Conservation (phyloP, 2,888 invertebrate genomes). For the Coelinius sp. region DNA sequence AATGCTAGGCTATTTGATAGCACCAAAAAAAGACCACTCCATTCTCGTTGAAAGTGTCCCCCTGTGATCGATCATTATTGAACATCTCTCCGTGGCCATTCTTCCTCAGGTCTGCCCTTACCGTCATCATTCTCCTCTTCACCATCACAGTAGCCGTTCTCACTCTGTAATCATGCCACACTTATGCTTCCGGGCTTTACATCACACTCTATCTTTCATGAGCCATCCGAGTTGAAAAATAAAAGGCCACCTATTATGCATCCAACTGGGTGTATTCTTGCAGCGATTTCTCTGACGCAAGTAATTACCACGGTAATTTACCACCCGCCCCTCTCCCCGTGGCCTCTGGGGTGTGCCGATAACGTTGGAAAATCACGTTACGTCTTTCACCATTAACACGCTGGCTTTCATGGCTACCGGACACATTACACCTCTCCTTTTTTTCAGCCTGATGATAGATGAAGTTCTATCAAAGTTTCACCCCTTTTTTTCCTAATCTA, state of each 20-base stretch:
- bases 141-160: constrained; percentile 30
- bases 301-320: constrained; percentile 45
- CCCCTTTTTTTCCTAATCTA: constrained; percentile 11
- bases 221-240: constrained; percentile 32
- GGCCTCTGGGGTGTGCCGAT: constrained; percentile 30
- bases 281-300: constrained; percentile 44
- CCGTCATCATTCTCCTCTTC: constrained; percentile 26
- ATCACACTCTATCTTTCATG: constrained; percentile 51
- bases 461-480: not conserved
- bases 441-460: not conserved
- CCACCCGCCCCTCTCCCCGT: constrained; percentile 42
- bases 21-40: constrained; percentile 28
- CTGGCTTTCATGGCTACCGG: constrained; percentile 32
- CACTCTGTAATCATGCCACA: constrained; percentile 55
- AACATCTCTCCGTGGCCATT: constrained; percentile 49
- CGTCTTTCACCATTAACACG: constrained; percentile 40
- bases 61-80: constrained; percentile 64
- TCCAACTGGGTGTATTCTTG: constrained; percentile 30
- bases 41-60: constrained; percentile 33
- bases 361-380: constrained; percentile 40
- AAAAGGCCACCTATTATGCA: constrained; percentile 39
- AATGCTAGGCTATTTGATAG: constrained; percentile 46
- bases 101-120: constrained; percentile 21
- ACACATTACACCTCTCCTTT: constrained; percentile 8
- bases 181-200: constrained; percentile 55